Conservation (phyloP, 1,140 invertebrate species). For the Temnothorax nylanderi region DNA sequence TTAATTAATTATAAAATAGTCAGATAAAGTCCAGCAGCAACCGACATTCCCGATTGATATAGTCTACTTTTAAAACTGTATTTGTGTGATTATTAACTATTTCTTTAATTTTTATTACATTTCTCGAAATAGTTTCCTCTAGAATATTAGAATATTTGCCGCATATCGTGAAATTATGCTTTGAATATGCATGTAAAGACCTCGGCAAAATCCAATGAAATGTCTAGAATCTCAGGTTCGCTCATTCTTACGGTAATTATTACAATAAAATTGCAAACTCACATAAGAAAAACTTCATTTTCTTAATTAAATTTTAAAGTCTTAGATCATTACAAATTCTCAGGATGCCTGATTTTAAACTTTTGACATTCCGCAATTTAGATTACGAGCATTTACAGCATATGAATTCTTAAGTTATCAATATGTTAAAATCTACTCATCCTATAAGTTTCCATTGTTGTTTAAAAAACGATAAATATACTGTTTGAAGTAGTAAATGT, state of each 20-base stretch:
- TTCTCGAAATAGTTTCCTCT: background rate
- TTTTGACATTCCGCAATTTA: background rate
- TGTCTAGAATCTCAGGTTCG: background rate
- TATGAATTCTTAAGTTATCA: background rate
- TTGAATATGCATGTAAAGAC: background rate
- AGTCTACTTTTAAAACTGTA: background rate
- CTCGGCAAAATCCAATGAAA: background rate
- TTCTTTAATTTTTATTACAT: background rate
- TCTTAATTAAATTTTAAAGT: background rate
- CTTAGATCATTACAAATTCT: background rate
- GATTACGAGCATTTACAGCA: background rate
- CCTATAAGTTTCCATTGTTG: too few relatives aligned
- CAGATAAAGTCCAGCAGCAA: background rate
- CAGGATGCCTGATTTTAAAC: background rate
- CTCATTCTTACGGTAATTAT: background rate
- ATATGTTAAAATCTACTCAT: constrained; percentile 5
- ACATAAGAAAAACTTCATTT: background rate
- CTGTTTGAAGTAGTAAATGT: background rate
- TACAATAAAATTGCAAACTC: constrained; percentile 3
- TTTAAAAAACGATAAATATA: background rate
- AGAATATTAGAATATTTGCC: background rate
- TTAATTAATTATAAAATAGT: constrained; percentile 34
- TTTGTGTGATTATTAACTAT: background rate
- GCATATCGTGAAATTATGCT: background rate
- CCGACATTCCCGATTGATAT: background rate